These are phyloP conservation scores for Puntigrus tetrazona DNA, from an alignment of 2,113 vertebrate genomes.

Conservation along the genomic window DNA sequence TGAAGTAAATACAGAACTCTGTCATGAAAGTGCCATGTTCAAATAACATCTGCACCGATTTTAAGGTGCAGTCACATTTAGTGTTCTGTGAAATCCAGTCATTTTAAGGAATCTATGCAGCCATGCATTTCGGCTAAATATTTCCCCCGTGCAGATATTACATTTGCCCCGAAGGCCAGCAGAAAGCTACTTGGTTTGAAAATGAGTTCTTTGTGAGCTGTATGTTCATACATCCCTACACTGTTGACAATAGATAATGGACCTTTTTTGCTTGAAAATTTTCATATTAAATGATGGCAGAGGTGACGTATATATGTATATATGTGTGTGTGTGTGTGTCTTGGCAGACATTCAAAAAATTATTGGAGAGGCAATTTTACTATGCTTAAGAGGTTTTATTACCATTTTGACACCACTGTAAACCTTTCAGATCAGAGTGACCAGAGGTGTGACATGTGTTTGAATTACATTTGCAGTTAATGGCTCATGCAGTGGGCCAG, in stretches of 20 bases:
- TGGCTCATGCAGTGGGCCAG: background rate
- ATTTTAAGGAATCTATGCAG: too few species aligned
- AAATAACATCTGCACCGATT: background rate
- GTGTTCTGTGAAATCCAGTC: too few species aligned
- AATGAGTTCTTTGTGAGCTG: background rate
- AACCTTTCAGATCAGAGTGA: slow-evolving; percentile 11
- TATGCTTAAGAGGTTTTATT: background rate
- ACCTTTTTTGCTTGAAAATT: background rate
- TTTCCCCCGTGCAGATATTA: too few species aligned
- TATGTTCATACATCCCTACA: background rate
- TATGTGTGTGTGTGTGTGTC: too few species aligned
- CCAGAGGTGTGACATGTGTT: background rate
- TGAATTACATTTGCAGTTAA: slow-evolving; percentile 15
- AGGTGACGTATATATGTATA: too few species aligned
- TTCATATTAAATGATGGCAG: background rate
- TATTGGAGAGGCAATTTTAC: background rate
- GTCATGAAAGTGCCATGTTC: background rate
- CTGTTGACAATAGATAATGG: background rate
- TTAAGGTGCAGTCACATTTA: background rate
- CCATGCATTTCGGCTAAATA: too few species aligned
- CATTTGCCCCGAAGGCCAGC: background rate
- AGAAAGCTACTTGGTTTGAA: background rate
- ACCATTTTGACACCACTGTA: background rate
- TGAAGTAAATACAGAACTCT: slow-evolving; percentile 21
- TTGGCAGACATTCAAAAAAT: background rate